These are phyloP conservation scores for Chrysolina haemoptera DNA, from an alignment of 2,888 invertebrate species.

Conservation along the genomic window DNA sequence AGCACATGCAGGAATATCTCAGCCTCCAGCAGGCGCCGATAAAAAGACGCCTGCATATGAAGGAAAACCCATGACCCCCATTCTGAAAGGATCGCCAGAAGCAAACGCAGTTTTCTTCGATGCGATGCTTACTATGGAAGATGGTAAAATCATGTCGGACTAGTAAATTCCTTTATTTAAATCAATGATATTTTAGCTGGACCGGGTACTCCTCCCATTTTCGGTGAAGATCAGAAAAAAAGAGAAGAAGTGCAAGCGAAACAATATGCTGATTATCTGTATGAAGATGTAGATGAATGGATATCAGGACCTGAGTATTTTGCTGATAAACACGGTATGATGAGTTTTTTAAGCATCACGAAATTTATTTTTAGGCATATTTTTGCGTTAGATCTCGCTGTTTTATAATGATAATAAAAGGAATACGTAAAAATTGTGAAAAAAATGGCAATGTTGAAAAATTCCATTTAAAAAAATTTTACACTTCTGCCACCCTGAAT, in stretches of 20 bases:
- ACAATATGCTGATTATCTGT: constrained; percentile 12
- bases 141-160: neutral
- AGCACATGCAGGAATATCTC: neutral
- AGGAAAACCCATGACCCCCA: constrained; percentile 28
- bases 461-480: too few species aligned
- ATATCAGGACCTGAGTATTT: constrained; percentile 17
- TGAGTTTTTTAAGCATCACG: neutral
- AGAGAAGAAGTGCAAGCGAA: constrained; percentile 38
- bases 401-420: too few species aligned
- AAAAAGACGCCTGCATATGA: neutral
- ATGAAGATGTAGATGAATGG: constrained; percentile 27
- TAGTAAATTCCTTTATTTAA: neutral
- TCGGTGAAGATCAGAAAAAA: constrained; percentile 50
- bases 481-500: too few species aligned
- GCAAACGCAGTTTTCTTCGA: constrained; percentile 36
- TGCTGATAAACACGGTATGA: constrained; percentile 23
- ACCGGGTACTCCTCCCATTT: constrained; percentile 56
- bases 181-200: constrained; percentile 44
- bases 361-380: too few species aligned
- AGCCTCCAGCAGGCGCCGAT: neutral
- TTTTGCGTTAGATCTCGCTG: too few species aligned
- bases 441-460: too few species aligned
- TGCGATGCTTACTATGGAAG: neutral
- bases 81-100: constrained; percentile 37
- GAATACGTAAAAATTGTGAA: too few species aligned